These are phyloP conservation scores for Amphimedon queenslandica DNA, from an alignment of 37 sponge, comb jelly and placozoan genomes.

Conservation along the genomic window DNA sequence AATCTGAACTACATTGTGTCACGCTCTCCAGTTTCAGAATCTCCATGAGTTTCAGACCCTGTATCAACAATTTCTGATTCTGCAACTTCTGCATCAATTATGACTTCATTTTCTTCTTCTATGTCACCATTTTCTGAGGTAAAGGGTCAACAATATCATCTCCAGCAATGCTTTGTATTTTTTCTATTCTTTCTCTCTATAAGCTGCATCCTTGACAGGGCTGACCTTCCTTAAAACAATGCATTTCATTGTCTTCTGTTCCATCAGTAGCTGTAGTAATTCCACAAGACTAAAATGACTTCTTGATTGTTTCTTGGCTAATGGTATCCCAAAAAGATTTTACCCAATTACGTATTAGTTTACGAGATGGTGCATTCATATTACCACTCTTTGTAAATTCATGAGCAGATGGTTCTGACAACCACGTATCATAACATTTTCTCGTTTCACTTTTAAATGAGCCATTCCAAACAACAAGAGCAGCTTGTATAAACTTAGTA, in stretches of 20 bases:
- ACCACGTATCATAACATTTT: constrained; percentile 35
- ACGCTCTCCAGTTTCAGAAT: no score
- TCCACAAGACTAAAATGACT: constrained; percentile 51
- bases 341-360: constrained; percentile 36
- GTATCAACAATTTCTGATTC: no score
- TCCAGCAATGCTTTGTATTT: no score
- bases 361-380: constrained; percentile 37
- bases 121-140: no score
- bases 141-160: no score
- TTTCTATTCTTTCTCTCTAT: no score
- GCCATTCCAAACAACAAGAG: constrained; percentile 44
- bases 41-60: no score
- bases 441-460: constrained; percentile 34
- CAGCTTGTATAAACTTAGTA: constrained; percentile 42
- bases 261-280: constrained; percentile 18
- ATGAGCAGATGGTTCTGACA: constrained; percentile 29
- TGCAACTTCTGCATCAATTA: no score
- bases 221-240: constrained; percentile 32
- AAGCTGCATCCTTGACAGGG: no score
- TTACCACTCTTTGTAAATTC: constrained; percentile 45
- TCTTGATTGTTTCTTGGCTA: constrained; percentile 20
- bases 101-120: no score
- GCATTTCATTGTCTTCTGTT: constrained; percentile 43
- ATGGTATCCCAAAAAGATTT: constrained; percentile 38
- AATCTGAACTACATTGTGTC: no score